Evolutionary conservation across 2,797 vertebrate species (phyloP), one percentile per base, ranked within the genome.

Genomic region (Prionace glauca): DNA sequence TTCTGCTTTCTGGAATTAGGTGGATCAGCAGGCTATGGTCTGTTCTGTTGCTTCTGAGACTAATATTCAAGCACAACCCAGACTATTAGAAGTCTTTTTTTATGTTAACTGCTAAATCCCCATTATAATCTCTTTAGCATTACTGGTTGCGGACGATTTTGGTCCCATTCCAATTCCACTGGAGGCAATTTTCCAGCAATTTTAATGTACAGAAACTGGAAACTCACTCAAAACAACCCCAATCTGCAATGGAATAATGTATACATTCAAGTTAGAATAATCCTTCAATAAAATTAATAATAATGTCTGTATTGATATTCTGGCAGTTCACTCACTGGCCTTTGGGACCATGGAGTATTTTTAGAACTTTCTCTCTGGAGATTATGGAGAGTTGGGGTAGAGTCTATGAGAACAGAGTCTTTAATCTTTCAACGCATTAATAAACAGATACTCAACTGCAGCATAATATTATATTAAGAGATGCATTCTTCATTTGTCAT

Each of bases 1-100:
- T 32, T 77, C 69, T 77, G 69, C 29, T 77, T 95, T 95, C 71
- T 92, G 90, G 90, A 69, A 92, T 22, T 92, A 20, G 71, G 41
- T 94, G 93, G 93, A 50, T 95, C 71, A 74, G 20, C 50, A 41
- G n/a, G 41, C 72, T 94, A 16, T 10, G 12, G 65, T 50, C 67
- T 71, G 1, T 50, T 18, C 41, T 95, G 5, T 50, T 77, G 71
- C 26, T 22, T 32, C 92, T 94, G 92, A 45, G 45, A 45, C 11
- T 12, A 10, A 18, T 7, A 5, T 56, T 95, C 36, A 20, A 56
- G 74, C 29, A 29, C 71, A 95, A 14, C 3, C 0, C 45, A 29
- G 9, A 56, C 71, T 77, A 56, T 77, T 72, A 74, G 56, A 41
- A 29, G 45, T 56, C 29, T 69, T 1, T 16, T 56, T 56, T 95